Evolutionary conservation across 2,113 vertebrate genomes (phyloP), one percentile per base, ranked within the genome.

Genomic region (Lophura nycthemera): DNA sequence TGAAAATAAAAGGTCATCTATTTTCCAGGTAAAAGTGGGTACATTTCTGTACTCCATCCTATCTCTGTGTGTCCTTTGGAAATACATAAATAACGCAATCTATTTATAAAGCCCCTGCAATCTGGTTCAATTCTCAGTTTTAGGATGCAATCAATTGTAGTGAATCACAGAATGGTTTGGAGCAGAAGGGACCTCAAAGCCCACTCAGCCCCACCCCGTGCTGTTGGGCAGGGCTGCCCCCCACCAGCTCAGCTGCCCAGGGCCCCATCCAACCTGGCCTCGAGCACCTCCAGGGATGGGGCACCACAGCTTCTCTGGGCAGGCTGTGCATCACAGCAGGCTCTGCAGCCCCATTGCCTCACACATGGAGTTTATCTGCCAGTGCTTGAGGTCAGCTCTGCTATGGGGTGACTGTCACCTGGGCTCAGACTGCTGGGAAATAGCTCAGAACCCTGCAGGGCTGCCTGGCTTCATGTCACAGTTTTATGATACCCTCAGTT

Each of bases 391-490:
- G n/a, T 6, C 87, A 79, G n/a, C 72, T 75, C 47, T 29, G 42
- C 56, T 45, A 24, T 4, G 0, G 13, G 48, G 19, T 5, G 4
- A 19, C 32, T 30, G 15, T 29, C 43, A 38, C 50, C 24, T 2
- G 1, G 42, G 30, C 11, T 21, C 47, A 54, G 42, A 7, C 14
- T 34, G 30, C 36, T 52, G 72, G 42, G 14, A 48, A 67, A 43
- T 36, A 75, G 71, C 76, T 63, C 1, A 2, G 40, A 45, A 78
- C 13, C 7, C 40, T 61, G 9, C 24, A 0, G 0, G 21, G 27
- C 64, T 8, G 25, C 13, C 15, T 27, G 52, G 15, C 34, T 27
- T 27, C 29, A 32, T 24, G 24, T 8, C 8, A 2, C 0, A 0
- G 24, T 38, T 63, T 63, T 38, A 24, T 63, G 60, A 63, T 24